These are phyloP conservation scores for Bellardia pandia DNA, from an alignment of 2,888 invertebrate species.

Conservation along the genomic window DNA sequence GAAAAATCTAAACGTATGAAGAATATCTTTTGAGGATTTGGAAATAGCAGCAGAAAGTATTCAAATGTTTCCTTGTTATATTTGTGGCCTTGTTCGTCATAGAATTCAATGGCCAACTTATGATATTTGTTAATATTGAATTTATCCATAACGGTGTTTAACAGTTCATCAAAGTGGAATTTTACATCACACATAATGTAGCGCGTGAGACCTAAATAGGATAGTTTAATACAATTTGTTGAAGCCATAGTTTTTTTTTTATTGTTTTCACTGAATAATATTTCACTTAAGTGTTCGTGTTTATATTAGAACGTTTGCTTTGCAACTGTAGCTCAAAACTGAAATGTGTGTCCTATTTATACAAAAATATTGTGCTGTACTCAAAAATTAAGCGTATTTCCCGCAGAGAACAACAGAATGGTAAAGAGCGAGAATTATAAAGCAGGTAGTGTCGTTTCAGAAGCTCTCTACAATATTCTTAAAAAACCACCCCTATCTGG, in stretches of 20 bases:
- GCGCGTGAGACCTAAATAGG: conserved; percentile 68
- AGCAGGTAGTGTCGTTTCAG: too few species aligned
- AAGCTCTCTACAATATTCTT: too few species aligned
- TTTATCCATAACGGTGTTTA: conserved; percentile 72
- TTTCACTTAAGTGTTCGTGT: neutral
- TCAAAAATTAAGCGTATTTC: neutral
- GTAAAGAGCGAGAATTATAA: too few species aligned
- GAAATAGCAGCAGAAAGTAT: conserved; percentile 80
- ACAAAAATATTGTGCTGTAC: conserved; percentile 14
- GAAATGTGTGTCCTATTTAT: conserved; percentile 28
- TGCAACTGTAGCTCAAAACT: conserved; percentile 38
- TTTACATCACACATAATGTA: conserved; percentile 54
- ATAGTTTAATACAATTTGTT: conserved; percentile 69
- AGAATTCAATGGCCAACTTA: conserved; percentile 77
- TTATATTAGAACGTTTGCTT: conserved; percentile 13
- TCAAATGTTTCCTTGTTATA: conserved; percentile 80
- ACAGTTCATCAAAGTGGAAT: conserved; percentile 76
- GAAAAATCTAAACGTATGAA: conserved; percentile 78
- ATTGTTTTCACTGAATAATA: neutral
- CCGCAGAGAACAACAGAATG: too few species aligned
- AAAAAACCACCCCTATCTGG: too few species aligned
- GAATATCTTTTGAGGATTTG: conserved; percentile 79
- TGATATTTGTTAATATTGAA: conserved; percentile 76
- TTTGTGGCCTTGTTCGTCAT: conserved; percentile 78
- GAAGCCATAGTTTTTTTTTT: conserved; percentile 49